Conservation (phyloP, 35 echinoderm and acorn worm genomes). For the Acanthaster planci region DNA sequence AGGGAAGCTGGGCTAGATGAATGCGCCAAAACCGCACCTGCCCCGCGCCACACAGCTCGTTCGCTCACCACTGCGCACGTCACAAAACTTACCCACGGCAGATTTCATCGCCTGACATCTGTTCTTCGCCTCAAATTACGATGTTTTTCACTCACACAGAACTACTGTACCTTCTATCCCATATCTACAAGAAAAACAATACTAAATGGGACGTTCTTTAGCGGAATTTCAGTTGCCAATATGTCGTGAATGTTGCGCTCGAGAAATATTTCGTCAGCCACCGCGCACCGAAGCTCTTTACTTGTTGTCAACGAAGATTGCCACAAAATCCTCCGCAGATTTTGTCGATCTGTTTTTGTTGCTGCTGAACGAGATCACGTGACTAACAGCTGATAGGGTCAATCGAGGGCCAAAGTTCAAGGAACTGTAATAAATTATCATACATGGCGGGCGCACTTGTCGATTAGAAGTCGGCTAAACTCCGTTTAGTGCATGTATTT, state of each 20-base stretch:
- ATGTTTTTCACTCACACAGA: not conserved
- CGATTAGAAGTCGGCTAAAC: too few species aligned
- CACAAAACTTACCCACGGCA: conserved; percentile 22
- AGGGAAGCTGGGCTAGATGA: too few species aligned
- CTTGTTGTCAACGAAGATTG: not conserved
- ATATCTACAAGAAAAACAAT: not conserved
- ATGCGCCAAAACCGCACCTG: too few species aligned
- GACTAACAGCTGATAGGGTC: conserved; percentile 25
- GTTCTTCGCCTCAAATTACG: not conserved
- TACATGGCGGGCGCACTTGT: too few species aligned
- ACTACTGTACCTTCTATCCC: not conserved
- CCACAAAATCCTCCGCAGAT: not conserved
- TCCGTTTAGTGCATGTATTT: too few species aligned
- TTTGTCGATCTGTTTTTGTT: conserved; percentile 8
- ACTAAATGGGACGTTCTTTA: not conserved
- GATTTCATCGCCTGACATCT: not conserved
- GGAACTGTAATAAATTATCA: conserved; percentile 14
- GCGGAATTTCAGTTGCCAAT: not conserved
- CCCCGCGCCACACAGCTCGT: too few species aligned
- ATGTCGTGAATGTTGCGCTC: not conserved
- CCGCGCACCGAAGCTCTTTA: not conserved
- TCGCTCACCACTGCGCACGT: too few species aligned
- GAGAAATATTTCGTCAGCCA: not conserved
- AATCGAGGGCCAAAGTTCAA: conserved; percentile 9
- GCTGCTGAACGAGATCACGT: conserved; percentile 12